Evolutionary conservation across 2,888 invertebrate species (phyloP), one percentile per base, ranked within the genome.

Genomic region (Drosophila prolongata): DNA sequence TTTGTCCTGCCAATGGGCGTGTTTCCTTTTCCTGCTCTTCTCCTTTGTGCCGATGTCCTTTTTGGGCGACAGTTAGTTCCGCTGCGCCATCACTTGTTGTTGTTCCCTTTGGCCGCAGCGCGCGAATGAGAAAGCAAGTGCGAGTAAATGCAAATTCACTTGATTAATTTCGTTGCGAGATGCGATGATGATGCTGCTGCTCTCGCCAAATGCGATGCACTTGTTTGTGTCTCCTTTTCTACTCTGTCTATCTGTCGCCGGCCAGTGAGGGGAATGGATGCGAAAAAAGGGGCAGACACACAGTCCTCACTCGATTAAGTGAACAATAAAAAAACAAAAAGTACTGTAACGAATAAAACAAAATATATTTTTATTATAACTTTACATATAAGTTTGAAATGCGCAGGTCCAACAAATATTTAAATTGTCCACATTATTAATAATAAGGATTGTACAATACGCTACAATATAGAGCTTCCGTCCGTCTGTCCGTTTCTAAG

Each of bases 81-180:
- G 46, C 13, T 13, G 61, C 30, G 46, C 30, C 62, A 40, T 64
- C 47, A 40, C 40, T 62, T 62, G 62, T 62, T 62, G 65, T 62
- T 57, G 57, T 58, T 57, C 34, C 64, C 13, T 47, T 40, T 46
- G 65, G 62, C 34, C 11, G 46, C 64, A 13, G 61, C 24, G 24
- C 61, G 38, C 54, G 44, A 65, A 67, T 53, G 53, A 14, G 37
- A 44, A 34, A 38, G 38, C 38, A 4, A 38, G 10, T 6, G 38
- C 38, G 38, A n/a, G 35, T 30, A 30, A 35, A 11, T 11, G 35
- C 2, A 34, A 46, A 54, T 54, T 68, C 55, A 54, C 44, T 65
- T 68, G 44, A 65, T 65, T 54, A 65, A 65, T 65, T 54, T 34
- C 38, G 38, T 68, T 52, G 68, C n/a, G 27, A 44, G 44, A 44